A percentile compares a stretch with the other conserved stretches of the same genome.
phyloP scores from a whole-genome alignment of 2,888 invertebrate species.

The Bibio marci region DNA sequence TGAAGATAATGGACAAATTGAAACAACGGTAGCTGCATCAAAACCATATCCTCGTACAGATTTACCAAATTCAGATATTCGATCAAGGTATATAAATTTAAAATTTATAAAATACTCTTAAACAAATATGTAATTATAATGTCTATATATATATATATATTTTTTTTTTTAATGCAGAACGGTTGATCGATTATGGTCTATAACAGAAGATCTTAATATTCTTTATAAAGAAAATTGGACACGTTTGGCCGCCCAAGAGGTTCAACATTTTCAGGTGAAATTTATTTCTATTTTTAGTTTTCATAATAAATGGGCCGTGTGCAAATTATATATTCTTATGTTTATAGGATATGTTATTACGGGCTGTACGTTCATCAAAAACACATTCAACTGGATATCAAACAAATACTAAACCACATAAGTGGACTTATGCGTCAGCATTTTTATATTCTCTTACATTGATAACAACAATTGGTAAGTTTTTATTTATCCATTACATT shows the following conservation, averaged over 20 bases:
- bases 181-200: conserved; percentile 68
- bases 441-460: conserved; percentile 85
- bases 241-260: conserved; percentile 66
- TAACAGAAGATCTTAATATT: conserved; percentile 75
- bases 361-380: conserved; percentile 28
- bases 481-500: too few species aligned
- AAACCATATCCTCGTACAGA: conserved; percentile 42
- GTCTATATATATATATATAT: background rate
- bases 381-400: conserved; percentile 28
- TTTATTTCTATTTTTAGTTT: too few species aligned
- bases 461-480: conserved; percentile 86
- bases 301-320: background rate
- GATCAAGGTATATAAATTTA: conserved; percentile 31
- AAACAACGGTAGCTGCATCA: conserved; percentile 46
- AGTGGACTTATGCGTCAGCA: conserved; percentile 85
- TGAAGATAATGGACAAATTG: conserved; percentile 30
- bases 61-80: conserved; percentile 36
- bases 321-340: conserved; percentile 1
- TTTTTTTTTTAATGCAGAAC: conserved; percentile 29
- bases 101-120: background rate
- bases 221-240: conserved; percentile 88
- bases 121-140: background rate
- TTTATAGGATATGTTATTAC: conserved; percentile 27
- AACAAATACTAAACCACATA: conserved; percentile 35
- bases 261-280: conserved; percentile 68